A percentile compares a stretch with the other conserved stretches of the same genome.
These are phyloP conservation scores for Oncorhynchus gorbuscha DNA, from an alignment of 2,113 vertebrate genomes.

Conservation along the genomic window DNA sequence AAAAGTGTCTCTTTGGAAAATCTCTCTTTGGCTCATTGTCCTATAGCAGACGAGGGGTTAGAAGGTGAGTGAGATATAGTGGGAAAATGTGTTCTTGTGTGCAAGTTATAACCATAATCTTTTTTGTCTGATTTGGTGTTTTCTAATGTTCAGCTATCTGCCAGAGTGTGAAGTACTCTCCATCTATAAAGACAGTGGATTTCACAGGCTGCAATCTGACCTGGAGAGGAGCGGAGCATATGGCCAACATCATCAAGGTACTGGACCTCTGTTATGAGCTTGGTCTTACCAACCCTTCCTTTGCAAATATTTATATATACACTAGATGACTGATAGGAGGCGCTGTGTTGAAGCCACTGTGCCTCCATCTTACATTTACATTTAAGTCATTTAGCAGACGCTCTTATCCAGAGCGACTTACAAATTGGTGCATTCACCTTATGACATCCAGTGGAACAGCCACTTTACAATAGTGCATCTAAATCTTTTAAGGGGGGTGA, in stretches of 20 bases:
- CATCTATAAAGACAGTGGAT: constrained; percentile 82
- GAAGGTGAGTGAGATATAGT: constrained; percentile 78
- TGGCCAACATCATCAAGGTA: constrained; percentile 92
- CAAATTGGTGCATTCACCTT: too few relatives aligned
- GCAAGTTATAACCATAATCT: constrained; percentile 73
- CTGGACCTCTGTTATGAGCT: neutral
- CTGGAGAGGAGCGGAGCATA: constrained; percentile 89
- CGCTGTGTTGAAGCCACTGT: too few relatives aligned
- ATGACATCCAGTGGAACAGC: too few relatives aligned
- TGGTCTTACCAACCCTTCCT: too few relatives aligned
- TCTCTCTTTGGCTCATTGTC: constrained; percentile 85
- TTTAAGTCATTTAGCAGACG: too few relatives aligned
- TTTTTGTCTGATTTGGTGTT: constrained; percentile 30
- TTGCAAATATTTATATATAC: too few relatives aligned
- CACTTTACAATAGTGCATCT: too few relatives aligned
- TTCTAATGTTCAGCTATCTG: constrained; percentile 78
- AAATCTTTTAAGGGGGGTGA: too few relatives aligned
- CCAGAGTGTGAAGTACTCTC: constrained; percentile 88
- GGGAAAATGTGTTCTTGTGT: constrained; percentile 76
- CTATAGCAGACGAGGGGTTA: constrained; percentile 88
- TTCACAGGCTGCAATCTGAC: constrained; percentile 91
- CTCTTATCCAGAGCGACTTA: too few relatives aligned
- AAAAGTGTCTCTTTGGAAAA: constrained; percentile 80
- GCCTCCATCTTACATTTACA: too few relatives aligned
- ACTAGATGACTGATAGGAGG: too few relatives aligned